These are phyloP conservation scores for Typhlichthys subterraneus DNA, from an alignment of 2,797 vertebrate genomes.

Conservation along the genomic window DNA sequence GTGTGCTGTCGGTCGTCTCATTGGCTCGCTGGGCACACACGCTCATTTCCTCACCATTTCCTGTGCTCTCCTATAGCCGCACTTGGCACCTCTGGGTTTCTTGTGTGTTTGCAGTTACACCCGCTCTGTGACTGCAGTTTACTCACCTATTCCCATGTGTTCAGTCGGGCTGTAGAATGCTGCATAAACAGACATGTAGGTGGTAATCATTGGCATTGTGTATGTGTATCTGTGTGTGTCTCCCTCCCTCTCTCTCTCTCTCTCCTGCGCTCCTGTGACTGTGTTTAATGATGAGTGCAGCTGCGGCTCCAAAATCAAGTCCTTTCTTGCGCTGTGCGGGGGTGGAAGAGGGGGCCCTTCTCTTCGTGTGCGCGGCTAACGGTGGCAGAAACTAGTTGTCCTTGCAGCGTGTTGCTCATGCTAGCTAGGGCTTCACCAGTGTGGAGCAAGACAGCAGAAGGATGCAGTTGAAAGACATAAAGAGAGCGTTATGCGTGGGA, in stretches of 20 bases:
- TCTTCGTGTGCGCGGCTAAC: slow-evolving; percentile 46
- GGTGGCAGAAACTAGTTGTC: neutral
- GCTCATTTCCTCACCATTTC: neutral
- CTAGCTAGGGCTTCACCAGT: no score
- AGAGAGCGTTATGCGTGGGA: neutral
- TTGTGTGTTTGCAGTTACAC: slow-evolving; percentile 36
- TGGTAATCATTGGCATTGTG: slow-evolving; percentile 32
- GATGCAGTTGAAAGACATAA: neutral
- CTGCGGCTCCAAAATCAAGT: slow-evolving; percentile 56
- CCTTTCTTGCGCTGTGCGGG: slow-evolving; percentile 43
- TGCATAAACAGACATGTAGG: no score
- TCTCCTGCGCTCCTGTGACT: neutral
- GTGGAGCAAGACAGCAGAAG: no score
- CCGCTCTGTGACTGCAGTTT: slow-evolving; percentile 19
- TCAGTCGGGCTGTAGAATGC: neutral
- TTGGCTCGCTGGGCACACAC: slow-evolving; percentile 2
- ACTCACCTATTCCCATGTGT: slow-evolving; percentile 18
- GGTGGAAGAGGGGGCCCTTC: slow-evolving; percentile 12
- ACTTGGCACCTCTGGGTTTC: slow-evolving; percentile 8
- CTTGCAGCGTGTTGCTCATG: no score
- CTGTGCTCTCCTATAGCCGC: slow-evolving; percentile 7
- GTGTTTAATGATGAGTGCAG: slow-evolving; percentile 38
- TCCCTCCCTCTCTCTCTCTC: slow-evolving; percentile 17
- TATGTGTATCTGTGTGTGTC: slow-evolving; percentile 1
- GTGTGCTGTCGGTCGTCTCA: slow-evolving; percentile 12